Conservation (phyloP, 2,888 invertebrate species). For the Laothoe populi region DNA sequence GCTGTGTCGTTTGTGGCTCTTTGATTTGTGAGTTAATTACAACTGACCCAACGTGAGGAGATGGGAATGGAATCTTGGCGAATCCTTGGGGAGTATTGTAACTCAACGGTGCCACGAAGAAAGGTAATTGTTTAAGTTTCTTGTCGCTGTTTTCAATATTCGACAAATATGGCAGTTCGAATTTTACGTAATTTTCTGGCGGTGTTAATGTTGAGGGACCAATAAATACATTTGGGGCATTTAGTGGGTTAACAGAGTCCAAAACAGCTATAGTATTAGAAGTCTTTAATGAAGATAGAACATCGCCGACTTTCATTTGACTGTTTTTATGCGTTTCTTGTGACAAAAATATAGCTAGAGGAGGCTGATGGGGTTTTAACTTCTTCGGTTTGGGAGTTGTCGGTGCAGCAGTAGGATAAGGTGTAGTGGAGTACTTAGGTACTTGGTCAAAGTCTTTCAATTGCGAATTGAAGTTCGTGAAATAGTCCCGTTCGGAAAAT, state of each 20-base stretch:
- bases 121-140: slow-evolving; percentile 90
- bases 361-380: slow-evolving; percentile 92
- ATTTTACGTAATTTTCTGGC: slow-evolving; percentile 90
- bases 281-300: slow-evolving; percentile 87
- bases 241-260: slow-evolving; percentile 88
- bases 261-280: slow-evolving; percentile 91
- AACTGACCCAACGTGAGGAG: slow-evolving; percentile 94
- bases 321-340: slow-evolving; percentile 74
- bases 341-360: slow-evolving; percentile 92
- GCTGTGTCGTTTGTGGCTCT: slow-evolving; percentile 49
- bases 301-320: slow-evolving; percentile 87
- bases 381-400: slow-evolving; percentile 82
- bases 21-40: slow-evolving; percentile 87
- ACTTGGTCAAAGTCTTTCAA: slow-evolving; percentile 60
- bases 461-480: slow-evolving; percentile 65
- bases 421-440: slow-evolving; percentile 71
- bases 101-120: slow-evolving; percentile 94
- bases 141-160: slow-evolving; percentile 89
- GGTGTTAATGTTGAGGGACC: slow-evolving; percentile 90
- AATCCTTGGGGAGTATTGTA: slow-evolving; percentile 94
- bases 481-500: slow-evolving; percentile 59
- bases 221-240: slow-evolving; percentile 91
- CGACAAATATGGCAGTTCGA: slow-evolving; percentile 93
- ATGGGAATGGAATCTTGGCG: slow-evolving; percentile 93
- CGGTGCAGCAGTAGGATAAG: slow-evolving; percentile 70